Percentiles rank a stretch among this genome's conserved stretches.
These are phyloP conservation scores for Pammene aurita DNA, from an alignment of 2,888 invertebrate species.

Conservation along the genomic window DNA sequence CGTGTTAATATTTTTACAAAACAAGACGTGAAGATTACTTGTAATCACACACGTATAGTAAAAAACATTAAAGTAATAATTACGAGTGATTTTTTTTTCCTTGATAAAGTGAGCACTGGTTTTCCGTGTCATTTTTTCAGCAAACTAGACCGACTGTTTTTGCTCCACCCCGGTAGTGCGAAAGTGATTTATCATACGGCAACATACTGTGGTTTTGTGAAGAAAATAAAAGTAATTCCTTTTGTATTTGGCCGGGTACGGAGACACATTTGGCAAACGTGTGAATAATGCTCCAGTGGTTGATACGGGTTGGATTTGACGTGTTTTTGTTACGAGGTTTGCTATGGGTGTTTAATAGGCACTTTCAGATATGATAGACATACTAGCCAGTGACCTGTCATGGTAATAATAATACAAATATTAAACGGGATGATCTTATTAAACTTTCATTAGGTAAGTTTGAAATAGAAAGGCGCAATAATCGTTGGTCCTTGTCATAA, in stretches of 20 bases:
- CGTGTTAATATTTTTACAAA: too few relatives aligned
- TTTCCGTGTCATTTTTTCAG: slow-evolving; percentile 62
- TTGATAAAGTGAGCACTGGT: slow-evolving; percentile 63
- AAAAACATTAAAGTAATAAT: slow-evolving; percentile 1
- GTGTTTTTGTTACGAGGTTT: slow-evolving; percentile 21
- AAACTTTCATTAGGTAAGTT: too few relatives aligned
- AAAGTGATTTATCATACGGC: slow-evolving; percentile 81
- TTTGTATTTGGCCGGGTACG: slow-evolving; percentile 71
- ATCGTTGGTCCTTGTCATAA: too few relatives aligned
- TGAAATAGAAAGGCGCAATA: too few relatives aligned
- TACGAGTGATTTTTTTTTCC: slow-evolving; percentile 55
- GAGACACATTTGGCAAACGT: slow-evolving; percentile 75
- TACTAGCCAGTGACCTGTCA: too few relatives aligned
- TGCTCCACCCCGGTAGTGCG: slow-evolving; percentile 62
- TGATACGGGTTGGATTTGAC: slow-evolving; percentile 35
- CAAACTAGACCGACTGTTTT: slow-evolving; percentile 68
- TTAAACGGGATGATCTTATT: too few relatives aligned
- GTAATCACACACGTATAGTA: slow-evolving; percentile 2
- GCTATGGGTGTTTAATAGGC: slow-evolving; percentile 6
- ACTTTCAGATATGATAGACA: not conserved
- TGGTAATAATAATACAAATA: too few relatives aligned
- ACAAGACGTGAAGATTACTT: not conserved
- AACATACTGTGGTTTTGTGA: slow-evolving; percentile 75
- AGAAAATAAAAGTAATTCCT: slow-evolving; percentile 78
- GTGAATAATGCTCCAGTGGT: slow-evolving; percentile 68